These are phyloP conservation scores for Phalanger gymnotis DNA, from an alignment of 2,797 vertebrate genomes.

Conservation along the genomic window DNA sequence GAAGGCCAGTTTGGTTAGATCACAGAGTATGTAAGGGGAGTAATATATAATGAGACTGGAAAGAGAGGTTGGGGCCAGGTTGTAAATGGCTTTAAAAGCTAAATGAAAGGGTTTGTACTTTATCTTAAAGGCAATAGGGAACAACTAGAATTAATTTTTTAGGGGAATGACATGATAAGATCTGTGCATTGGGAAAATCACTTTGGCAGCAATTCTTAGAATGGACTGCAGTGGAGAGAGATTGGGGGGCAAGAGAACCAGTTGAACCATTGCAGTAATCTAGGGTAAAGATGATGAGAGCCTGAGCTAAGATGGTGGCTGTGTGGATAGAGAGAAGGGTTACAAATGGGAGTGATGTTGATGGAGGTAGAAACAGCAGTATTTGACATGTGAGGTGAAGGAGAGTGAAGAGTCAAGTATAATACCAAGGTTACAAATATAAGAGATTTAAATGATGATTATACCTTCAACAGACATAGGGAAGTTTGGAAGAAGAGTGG, in stretches of 20 bases:
- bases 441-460: neutral
- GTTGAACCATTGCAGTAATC: neutral
- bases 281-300: neutral
- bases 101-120: neutral
- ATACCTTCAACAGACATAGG: neutral
- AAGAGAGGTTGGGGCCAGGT: neutral
- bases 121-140: neutral
- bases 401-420: neutral
- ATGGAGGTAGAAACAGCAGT: neutral
- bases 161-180: neutral
- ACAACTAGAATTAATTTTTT: neutral
- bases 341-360: neutral
- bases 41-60: neutral
- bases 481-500: neutral
- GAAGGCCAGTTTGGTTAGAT: neutral
- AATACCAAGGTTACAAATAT: neutral
- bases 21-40: neutral
- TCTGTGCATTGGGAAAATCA: neutral
- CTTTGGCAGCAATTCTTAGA: neutral
- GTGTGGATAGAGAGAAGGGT: neutral
- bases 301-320: neutral
- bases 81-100: neutral
- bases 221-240: neutral
- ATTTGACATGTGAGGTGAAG: neutral
- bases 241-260: neutral